Evolutionary conservation across 2,888 invertebrate species (phyloP).

Genomic region (Ophion costatus): DNA sequence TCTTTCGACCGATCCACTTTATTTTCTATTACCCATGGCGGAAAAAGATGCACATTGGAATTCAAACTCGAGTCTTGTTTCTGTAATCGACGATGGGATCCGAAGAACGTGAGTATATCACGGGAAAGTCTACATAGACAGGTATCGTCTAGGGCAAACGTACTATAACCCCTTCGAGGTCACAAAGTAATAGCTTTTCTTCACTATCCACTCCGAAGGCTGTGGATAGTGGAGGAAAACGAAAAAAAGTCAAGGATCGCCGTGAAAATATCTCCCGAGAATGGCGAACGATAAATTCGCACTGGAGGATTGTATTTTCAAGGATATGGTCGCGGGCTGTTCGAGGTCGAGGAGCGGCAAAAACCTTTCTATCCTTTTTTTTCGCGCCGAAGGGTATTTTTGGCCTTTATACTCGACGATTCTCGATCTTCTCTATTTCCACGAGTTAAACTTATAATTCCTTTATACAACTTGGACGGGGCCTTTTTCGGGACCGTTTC

Average conservation of each 20-base stretch:
- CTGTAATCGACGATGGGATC: not conserved
- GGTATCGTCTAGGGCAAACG: conserved; percentile 11
- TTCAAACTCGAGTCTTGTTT: conserved; percentile 39
- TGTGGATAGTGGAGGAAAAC: conserved; percentile 15
- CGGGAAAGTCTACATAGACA: not conserved
- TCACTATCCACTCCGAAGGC: conserved; percentile 3
- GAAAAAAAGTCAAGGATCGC: conserved; percentile 31
- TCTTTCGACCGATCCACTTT: not conserved
- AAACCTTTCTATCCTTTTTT: conserved; percentile 6
- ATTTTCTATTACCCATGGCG: not conserved
- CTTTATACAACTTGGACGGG: not conserved
- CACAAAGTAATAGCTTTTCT: conserved; percentile 42
- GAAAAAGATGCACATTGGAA: conserved; percentile 46
- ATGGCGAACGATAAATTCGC: conserved; percentile 58
- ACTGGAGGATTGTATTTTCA: conserved; percentile 27
- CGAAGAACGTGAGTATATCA: not conserved
- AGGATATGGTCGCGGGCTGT: not conserved
- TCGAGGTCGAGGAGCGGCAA: conserved; percentile 1
- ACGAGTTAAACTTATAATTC: not conserved
- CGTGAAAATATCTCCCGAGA: conserved; percentile 45
- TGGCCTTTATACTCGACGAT: not conserved
- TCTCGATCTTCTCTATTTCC: not conserved
- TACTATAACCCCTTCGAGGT: conserved; percentile 34
- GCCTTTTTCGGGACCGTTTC: not conserved
- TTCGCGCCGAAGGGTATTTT: not conserved